Evolutionary conservation across 2,113 vertebrate genomes (phyloP).

Genomic region (Ploceus nigricollis): DNA sequence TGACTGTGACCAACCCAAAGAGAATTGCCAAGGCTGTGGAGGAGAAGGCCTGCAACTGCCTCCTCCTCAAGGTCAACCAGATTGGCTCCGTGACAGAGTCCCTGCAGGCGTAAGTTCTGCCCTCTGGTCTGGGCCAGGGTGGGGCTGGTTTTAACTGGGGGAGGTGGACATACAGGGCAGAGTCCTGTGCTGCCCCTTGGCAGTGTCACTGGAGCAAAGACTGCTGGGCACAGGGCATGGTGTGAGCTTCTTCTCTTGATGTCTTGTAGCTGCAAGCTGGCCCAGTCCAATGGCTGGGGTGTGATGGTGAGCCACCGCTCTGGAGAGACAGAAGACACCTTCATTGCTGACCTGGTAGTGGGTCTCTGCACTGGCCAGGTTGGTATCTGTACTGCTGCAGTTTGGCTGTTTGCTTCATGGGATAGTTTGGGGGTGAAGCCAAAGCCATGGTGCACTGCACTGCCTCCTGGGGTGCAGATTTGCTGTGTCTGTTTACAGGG

Average conservation of each 20-base stretch:
- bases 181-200: not conserved
- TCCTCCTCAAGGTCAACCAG: conserved; percentile 98
- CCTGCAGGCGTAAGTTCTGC: conserved; percentile 86
- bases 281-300: conserved; percentile 92
- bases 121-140: fast-evolving
- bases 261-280: conserved; percentile 86
- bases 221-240: not conserved
- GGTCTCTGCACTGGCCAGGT: conserved; percentile 94
- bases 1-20: conserved; percentile 97
- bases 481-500: not conserved
- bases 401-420: not conserved
- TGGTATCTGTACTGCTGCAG: not conserved
- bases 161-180: fast-evolving
- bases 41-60: conserved; percentile 94
- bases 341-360: conserved; percentile 95
- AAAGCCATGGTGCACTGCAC: not conserved
- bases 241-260: not conserved
- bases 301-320: conserved; percentile 98
- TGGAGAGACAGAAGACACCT: conserved; percentile 95
- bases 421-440: fast-evolving
- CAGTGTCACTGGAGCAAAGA: not conserved
- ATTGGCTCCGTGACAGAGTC: conserved; percentile 96
- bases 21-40: conserved; percentile 88
- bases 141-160: not conserved
- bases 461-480: not conserved